Evolutionary conservation across 2,113 vertebrate genomes (phyloP), one percentile per base, ranked within the genome.

Genomic region (Apteryx mantelli): DNA sequence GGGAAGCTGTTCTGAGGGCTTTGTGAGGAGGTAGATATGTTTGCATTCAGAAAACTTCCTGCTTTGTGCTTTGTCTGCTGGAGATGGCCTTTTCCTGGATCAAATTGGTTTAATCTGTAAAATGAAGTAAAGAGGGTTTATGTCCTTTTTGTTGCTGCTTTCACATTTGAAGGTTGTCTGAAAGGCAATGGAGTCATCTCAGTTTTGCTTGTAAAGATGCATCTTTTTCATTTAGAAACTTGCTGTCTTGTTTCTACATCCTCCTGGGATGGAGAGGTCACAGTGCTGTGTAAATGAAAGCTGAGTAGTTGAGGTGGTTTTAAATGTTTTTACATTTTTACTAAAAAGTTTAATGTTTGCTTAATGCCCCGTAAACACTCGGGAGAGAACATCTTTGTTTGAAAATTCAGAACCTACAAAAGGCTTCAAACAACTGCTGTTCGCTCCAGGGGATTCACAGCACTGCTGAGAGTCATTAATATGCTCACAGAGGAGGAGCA

Each of bases 221-320:
- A 6, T 80, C 93, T 92, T 60, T 94, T 78, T 85, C 16, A 36
- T 82, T 89, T 82, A 93, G 91, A 42, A 95, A 32, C 88, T 96
- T 58, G 30, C n/a, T 13, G 40, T 44, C 82, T 86, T 88, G 64
- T 92, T 96, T 91, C 85, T 81, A 1, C 64, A 84, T 34, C 64
- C 92, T 91, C 76, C 42, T 95, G 95, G 90, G 95, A 96, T 1
- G 4, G 64, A 70, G 91, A 91, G 95, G 93, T 95, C 84, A 85
- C 34, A 42, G 50, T 46, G 48, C 63, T 85, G 64, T 58, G 40
- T 86, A 86, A 88, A 91, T 68, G 87, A 94, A 90, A 95, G 66
- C 79, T 81, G 71, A 81, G 58, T 91, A 95, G 93, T 71, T 88
- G 82, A 91, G 91, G 50, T 56, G 22, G 38, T 56, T 95, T 95